These are phyloP conservation scores for Telmatherina bonti DNA, from an alignment of 2,797 vertebrate genomes.

Conservation along the genomic window DNA sequence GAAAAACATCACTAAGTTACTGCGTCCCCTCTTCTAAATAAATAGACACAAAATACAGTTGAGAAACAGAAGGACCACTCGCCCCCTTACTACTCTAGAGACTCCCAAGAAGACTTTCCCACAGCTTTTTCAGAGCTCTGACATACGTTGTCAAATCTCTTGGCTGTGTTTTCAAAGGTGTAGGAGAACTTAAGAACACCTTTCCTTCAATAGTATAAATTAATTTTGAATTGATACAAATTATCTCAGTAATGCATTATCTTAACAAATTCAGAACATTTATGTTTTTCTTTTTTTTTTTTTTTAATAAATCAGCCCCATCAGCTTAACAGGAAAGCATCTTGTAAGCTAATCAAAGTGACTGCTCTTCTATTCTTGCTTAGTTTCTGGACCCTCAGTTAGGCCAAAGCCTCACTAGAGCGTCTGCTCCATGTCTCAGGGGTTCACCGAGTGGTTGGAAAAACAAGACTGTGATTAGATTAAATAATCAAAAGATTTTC, in stretches of 20 bases:
- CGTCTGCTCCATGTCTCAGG: conserved; percentile 63
- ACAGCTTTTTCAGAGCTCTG: conserved; percentile 62
- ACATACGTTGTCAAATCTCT: conserved; percentile 37
- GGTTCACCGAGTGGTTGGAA: conserved; percentile 83
- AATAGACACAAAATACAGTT: conserved; percentile 90
- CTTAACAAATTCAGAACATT: conserved; percentile 39
- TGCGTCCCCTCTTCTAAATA: conserved; percentile 89
- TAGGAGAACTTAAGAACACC: conserved; percentile 33
- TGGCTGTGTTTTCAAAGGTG: conserved; percentile 42
- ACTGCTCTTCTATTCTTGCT: conserved; percentile 58
- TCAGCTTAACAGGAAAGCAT: conserved; percentile 74
- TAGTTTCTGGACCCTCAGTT: conserved; percentile 48
- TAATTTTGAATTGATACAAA: conserved; percentile 41
- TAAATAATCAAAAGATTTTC: conserved; percentile 90
- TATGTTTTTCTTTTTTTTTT: conserved; percentile 1
- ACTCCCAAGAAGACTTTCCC: conserved; percentile 77
- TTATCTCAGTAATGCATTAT: conserved; percentile 42
- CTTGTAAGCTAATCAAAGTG: conserved; percentile 68
- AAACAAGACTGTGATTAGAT: conserved; percentile 90
- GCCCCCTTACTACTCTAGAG: conserved; percentile 71
- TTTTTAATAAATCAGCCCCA: conserved; percentile 24
- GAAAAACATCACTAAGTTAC: conserved; percentile 88
- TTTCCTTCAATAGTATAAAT: conserved; percentile 43
- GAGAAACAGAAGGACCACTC: conserved; percentile 88
- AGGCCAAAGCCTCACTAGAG: conserved; percentile 57